phyloP scores from a whole-genome alignment of 2,113 vertebrate genomes.

The Uropsilus gracilis region DNA sequence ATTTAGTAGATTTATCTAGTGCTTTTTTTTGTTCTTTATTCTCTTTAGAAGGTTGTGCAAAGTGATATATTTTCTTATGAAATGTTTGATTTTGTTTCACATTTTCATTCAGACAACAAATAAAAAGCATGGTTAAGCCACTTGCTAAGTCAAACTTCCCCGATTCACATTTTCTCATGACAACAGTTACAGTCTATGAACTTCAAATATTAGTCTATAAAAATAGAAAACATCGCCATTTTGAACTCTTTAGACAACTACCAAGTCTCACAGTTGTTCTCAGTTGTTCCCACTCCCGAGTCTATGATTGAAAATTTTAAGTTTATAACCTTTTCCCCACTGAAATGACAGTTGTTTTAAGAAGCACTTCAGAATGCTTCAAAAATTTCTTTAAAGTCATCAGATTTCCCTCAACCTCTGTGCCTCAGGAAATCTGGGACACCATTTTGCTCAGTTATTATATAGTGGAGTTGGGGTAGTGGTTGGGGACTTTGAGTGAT shows the following conservation, averaged over 20 bases:
- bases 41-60: background rate
- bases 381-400: background rate
- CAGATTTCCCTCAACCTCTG: background rate
- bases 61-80: background rate
- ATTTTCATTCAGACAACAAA: conserved; percentile 27
- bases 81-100: conserved; percentile 25
- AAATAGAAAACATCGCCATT: conserved; percentile 16
- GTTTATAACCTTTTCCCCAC: background rate
- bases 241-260: conserved; percentile 15
- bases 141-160: conserved; percentile 31
- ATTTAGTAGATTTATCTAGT: background rate
- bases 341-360: background rate
- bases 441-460: background rate
- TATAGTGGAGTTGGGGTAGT: background rate
- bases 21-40: background rate
- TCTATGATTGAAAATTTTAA: background rate
- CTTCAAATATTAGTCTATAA: background rate
- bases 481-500: background rate
- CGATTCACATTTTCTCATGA: background rate
- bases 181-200: background rate
- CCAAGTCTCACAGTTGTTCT: background rate
- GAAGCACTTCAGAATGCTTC: conserved; percentile 8
- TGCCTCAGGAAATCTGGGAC: background rate
- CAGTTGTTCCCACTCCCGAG: background rate
- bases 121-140: background rate